Evolutionary conservation across 2,888 invertebrate species (phyloP), one percentile per base, ranked within the genome.

Genomic region (Xestobium rufovillosum): DNA sequence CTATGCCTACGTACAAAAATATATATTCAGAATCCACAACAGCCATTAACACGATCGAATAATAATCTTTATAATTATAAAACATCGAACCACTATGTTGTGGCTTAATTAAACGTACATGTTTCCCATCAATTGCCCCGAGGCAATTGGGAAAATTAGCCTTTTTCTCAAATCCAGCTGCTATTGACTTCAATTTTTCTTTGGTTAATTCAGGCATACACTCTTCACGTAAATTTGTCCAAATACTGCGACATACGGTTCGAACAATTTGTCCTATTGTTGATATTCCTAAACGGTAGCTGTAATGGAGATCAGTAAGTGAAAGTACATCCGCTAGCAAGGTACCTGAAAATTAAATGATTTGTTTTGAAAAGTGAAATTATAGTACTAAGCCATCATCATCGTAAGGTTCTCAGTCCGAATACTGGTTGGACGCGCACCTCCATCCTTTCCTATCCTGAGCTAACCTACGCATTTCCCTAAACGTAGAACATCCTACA

Each of bases 11-110:
- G 38, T 42, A 51, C 31, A 43, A 52, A 45, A 57, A 56, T 19
- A 38, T 42, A 38, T 49, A 50, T 36, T 53, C 48, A 36, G 46
- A 38, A 43, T 56, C 53, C 34, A 46, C 47, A 41, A 55, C 38
- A 16, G 53, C 54, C 36, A 55, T 39, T 34, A 57, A 43, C 23
- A 52, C 53, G 34, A 44, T 53, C 32, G 52, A 55, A 50, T 48
- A 48, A 38, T 38, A 50, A 30, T 46, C 27, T 47, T 50, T 53
- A 36, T 52, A 49, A 36, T 53, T 52, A 42, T 45, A 49, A 39
- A 45, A 52, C 41, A 44, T 38, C 30, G 52, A 52, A 8, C 53
- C 56, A 34, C 47, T 48, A 48, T 55, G 42, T 33, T 41, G 34
- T 31, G 30, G 26, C 9, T 36, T 39, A 9, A 36, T 28, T 4